A percentile compares a stretch with the other conserved stretches of the same genome.
Conservation (phyloP, 2,797 vertebrate genomes). For the Halcyon badia region DNA sequence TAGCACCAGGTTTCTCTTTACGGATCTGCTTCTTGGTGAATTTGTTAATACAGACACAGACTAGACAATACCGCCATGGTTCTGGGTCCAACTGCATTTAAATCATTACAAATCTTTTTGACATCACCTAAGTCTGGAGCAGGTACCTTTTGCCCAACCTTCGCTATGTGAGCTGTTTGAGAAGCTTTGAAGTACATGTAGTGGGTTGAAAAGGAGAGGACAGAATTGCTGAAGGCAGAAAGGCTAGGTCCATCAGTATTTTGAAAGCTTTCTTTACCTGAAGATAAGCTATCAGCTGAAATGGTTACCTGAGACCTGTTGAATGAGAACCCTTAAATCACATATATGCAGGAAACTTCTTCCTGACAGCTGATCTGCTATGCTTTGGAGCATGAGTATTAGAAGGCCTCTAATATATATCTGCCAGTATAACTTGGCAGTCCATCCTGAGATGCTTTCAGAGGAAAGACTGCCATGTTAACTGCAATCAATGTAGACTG, state of each 20-base stretch:
- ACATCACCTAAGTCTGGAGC: background rate
- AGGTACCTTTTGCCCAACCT: background rate
- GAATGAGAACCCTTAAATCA: slow-evolving; percentile 28
- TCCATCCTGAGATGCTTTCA: background rate
- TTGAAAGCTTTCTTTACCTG: slow-evolving; percentile 22
- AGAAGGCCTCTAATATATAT: background rate
- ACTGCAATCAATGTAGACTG: slow-evolving; percentile 1
- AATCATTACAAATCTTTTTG: background rate
- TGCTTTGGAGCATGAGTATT: background rate
- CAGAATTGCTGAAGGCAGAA: background rate
- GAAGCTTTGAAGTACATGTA: background rate
- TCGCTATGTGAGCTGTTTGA: background rate
- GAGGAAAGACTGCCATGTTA: background rate
- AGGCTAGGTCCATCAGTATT: background rate
- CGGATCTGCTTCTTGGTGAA: background rate
- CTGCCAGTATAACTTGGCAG: background rate
- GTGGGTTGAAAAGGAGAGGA: background rate
- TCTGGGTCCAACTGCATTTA: background rate
- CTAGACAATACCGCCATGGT: accelerated
- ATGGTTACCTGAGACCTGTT: background rate
- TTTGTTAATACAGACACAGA: background rate
- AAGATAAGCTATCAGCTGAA: slow-evolving; percentile 4
- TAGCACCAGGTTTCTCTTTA: background rate
- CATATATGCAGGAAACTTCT: background rate
- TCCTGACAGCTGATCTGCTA: slow-evolving; percentile 2